Base-by-base conservation (phyloP, 2,797 vertebrate genomes). In the Apogon hyalosoma region DNA sequence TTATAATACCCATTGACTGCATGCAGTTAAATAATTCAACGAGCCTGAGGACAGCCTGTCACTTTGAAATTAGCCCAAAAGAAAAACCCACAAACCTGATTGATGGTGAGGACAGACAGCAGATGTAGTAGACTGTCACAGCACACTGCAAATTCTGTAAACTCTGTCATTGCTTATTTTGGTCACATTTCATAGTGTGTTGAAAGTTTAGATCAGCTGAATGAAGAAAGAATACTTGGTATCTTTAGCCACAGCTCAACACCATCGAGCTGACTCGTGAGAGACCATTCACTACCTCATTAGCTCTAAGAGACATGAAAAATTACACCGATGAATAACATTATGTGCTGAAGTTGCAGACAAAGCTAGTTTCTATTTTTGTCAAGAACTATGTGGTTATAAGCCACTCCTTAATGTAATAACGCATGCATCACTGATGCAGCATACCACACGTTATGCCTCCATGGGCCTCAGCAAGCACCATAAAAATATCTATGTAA, bases 21-120 rank as follows among this genome's bases (percentile, higher is more conserved):
- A 40, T 63, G 69, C 49, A 73, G 69, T 83, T 91, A 68, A 92
- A 93, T 91, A 82, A 92, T 93, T 91, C 67, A 90, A 50, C 71
- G 60, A 63, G 76, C 83, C 72, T 41, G 75, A 82, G 65, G 78
- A 79, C 78, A 54, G 63, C 28, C 63, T 73, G 79, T 82, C 74
- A 75, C 65, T 79, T 68, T 76, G 52, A 76, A 82, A 91, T 66
- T 56, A 79, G 80, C 60, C 59, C 64, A 64, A 57, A 73, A 60
- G 40, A 75, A 63, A 46, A 49, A 60, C 69, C 11, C 11, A 56
- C 13, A 16, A 31, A 45, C 66, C 59, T 8, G 13, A 41, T 13
- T 31, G 58, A 45, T 38, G 33, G 40, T 45, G 24, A 61, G 42
- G 72, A 56, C 48, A 78, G 74, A 78, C 45, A 78, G 41, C 16